Conservation (phyloP, 1,140 invertebrate species). For the Orchestia grillus region DNA sequence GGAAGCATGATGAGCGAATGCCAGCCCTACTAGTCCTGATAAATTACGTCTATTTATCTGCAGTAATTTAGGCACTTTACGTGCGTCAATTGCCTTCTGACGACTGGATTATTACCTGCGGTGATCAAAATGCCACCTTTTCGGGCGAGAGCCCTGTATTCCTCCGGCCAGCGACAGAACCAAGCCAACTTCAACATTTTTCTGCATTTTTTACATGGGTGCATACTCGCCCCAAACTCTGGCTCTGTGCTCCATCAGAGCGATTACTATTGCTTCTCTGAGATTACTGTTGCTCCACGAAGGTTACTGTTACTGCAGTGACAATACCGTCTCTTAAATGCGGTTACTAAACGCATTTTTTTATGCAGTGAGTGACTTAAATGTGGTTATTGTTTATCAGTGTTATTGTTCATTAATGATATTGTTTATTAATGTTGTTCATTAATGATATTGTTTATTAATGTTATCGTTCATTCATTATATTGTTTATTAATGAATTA, state of each 20-base stretch:
- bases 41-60: conserved; percentile 54
- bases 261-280: not conserved
- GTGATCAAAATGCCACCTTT: conserved; percentile 28
- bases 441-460: too few species aligned
- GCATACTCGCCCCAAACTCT: not conserved
- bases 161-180: not conserved
- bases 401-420: too few species aligned
- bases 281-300: not conserved
- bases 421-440: too few species aligned
- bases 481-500: too few species aligned
- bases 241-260: not conserved
- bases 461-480: too few species aligned
- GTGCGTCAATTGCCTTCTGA: conserved; percentile 55
- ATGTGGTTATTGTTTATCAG: too few species aligned
- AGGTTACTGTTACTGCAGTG: too few species aligned
- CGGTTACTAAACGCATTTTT: too few species aligned
- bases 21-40: not conserved
- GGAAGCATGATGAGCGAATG: conserved; percentile 46
- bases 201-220: not conserved
- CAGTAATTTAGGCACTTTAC: conserved; percentile 55
- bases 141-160: not conserved
- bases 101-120: not conserved
- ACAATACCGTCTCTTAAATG: too few species aligned
- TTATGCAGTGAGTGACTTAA: too few species aligned
- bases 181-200: not conserved